A percentile compares a stretch with the other conserved stretches of the same genome.
These are phyloP conservation scores for Sebastes flavidus DNA, from an alignment of 2,797 vertebrate genomes.

Conservation along the genomic window DNA sequence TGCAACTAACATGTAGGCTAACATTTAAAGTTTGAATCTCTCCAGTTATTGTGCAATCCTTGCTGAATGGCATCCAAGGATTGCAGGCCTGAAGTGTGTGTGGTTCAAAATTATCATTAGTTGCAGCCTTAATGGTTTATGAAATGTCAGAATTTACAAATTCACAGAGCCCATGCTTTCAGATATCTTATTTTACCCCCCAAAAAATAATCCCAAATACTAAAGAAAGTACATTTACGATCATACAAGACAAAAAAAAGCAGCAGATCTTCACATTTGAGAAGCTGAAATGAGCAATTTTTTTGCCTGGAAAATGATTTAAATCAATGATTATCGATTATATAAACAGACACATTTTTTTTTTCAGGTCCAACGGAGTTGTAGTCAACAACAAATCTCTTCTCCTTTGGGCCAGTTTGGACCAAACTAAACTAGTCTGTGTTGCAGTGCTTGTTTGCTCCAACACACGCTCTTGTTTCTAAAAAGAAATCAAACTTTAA, in stretches of 20 bases:
- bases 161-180: neutral
- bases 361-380: neutral
- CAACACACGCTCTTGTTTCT: neutral
- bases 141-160: too few relatives aligned
- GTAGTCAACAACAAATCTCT: neutral
- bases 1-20: too few relatives aligned
- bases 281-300: neutral
- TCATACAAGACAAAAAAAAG: neutral
- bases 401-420: neutral
- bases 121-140: too few relatives aligned
- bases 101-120: neutral
- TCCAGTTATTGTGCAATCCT: too few relatives aligned
- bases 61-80: too few relatives aligned
- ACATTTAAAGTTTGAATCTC: too few relatives aligned
- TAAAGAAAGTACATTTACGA: neutral
- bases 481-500: neutral
- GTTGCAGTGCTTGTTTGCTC: neutral
- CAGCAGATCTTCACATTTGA: neutral
- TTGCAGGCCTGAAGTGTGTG: neutral
- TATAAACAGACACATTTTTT: neutral
- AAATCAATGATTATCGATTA: neutral
- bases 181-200: neutral
- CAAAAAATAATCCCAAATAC: neutral
- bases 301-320: neutral
- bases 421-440: neutral